phyloP scores from a whole-genome alignment of 2,797 vertebrate genomes.

The Enteromius radiatus region DNA sequence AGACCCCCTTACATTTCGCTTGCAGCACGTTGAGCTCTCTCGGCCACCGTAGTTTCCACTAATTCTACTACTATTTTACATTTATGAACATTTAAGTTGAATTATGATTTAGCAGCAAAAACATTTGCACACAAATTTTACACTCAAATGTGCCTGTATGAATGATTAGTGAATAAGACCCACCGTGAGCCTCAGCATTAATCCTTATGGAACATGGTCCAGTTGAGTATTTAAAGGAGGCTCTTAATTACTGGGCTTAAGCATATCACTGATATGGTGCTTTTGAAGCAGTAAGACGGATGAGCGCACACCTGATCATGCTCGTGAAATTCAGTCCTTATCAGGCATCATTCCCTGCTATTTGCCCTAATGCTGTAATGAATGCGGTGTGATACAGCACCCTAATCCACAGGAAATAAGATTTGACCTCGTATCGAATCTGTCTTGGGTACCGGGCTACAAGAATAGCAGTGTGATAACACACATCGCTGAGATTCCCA shows the following conservation, averaged over 20 bases:
- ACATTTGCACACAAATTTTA: background rate
- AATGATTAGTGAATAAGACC: background rate
- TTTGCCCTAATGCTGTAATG: constrained; percentile 35
- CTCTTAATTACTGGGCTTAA: constrained; percentile 20
- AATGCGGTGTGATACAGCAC: constrained; percentile 4
- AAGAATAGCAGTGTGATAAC: constrained; percentile 24
- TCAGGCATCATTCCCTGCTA: constrained; percentile 22
- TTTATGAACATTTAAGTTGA: background rate
- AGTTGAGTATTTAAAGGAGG: constrained; percentile 3
- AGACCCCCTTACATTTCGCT: too few relatives aligned
- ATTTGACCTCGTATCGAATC: constrained; percentile 19
- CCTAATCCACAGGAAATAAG: constrained; percentile 35
- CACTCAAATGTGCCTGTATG: background rate
- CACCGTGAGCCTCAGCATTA: background rate
- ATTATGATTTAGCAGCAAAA: background rate
- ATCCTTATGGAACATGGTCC: background rate
- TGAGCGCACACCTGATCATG: background rate
- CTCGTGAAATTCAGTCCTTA: constrained; percentile 13
- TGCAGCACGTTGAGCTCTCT: too few relatives aligned
- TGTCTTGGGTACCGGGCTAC: background rate
- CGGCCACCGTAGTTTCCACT: too few relatives aligned
- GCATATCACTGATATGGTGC: background rate
- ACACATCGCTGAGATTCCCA: constrained; percentile 3
- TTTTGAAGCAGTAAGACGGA: constrained; percentile 17
- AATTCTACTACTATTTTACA: too few relatives aligned